Conservation (phyloP, 2,797 vertebrate genomes). For the Propithecus deckenii region DNA sequence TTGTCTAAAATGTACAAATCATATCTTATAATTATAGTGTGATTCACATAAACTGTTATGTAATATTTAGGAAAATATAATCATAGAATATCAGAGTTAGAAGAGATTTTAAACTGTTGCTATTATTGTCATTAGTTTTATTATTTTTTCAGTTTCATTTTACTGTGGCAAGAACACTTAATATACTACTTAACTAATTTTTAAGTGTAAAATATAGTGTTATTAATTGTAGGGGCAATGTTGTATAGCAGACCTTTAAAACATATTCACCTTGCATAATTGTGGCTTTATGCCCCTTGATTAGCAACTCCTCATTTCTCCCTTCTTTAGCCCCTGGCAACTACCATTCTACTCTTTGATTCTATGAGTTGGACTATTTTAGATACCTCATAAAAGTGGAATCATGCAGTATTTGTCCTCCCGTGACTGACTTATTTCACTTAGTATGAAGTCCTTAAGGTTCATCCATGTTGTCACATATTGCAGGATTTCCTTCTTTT, state of each 20-base stretch:
- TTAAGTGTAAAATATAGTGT: neutral
- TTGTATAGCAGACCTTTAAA: neutral
- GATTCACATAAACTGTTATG: neutral
- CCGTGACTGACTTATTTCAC: neutral
- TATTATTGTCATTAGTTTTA: neutral
- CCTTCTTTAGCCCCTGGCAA: neutral
- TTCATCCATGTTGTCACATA: neutral
- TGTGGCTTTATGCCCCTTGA: neutral
- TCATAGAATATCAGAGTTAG: neutral
- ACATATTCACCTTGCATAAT: neutral
- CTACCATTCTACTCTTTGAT: neutral
- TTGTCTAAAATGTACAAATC: conserved; percentile 37
- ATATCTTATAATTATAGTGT: neutral
- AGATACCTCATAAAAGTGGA: neutral
- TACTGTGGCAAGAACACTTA: neutral
- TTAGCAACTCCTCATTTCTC: neutral
- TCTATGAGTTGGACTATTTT: neutral
- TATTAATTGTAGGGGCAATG: neutral
- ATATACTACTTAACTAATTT: neutral
- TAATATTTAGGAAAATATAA: neutral
- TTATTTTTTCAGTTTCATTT: neutral
- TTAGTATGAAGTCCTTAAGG: neutral
- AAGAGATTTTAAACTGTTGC: neutral
- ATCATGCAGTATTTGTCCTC: neutral
- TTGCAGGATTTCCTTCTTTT: neutral